Base-by-base conservation (phyloP, 2,113 vertebrate species). In the Rallus limicola region DNA sequence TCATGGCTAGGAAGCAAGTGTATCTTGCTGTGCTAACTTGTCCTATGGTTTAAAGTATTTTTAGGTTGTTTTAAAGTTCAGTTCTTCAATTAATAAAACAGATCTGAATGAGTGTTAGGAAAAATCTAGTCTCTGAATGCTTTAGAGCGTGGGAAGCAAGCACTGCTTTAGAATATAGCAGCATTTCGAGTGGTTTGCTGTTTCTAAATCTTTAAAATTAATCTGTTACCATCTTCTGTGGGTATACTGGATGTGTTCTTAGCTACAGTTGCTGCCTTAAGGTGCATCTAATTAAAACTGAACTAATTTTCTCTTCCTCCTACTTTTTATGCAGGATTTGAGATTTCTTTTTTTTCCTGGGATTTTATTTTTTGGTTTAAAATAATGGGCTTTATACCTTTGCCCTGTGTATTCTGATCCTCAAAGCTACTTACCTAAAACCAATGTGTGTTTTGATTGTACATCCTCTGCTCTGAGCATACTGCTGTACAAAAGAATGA, bases 281-380 rank as follows among this genome's bases (percentile, higher is more conserved):
- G 26, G 6, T 52, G 33, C 53, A 21, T 24, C 12, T 85, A 75
- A 88, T 75, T 75, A 88, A 95, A 68, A 34, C 9, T 18, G 8
- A 19, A 23, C 63, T 88, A 95, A 5, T 55, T 84, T 92, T 46
- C 12, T 44, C 10, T 74, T 67, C 21, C 6, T 72, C 13, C 64
- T 82, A 23, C 25, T 82, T 82, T 82, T 82, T 60, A 33, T 53
- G 13, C 40, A 21, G 34, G 8, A 56, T 44, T 71, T 76, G 38
- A 85, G 25, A 5, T 9, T 3, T 1, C n/a, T 6, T 23, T 23
- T 16, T 33, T 26, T 14, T 3, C 16, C 13, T 20, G 5, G 8
- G 11, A 9, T 29, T 70, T 72, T 83, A 56, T 26, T 79, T 60
- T 29, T 82, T 19, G 6, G 8, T 60, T 9, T 62, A 50, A 80